Evolutionary conservation across 1,140 invertebrate species (phyloP).

Genomic region (Bombus superbus): DNA sequence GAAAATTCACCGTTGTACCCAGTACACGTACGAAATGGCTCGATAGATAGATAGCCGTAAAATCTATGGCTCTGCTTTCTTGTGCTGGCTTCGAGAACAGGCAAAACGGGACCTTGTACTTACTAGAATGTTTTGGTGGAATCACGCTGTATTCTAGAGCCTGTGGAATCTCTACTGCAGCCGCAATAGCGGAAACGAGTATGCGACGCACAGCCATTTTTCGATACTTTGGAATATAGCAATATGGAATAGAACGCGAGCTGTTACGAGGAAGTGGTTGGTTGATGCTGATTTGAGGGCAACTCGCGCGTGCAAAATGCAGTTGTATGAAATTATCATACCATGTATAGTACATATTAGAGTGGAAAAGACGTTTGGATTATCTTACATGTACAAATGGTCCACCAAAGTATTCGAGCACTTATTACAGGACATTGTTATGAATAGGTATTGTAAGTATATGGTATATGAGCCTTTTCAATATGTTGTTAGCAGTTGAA

Average conservation of each 20-base stretch:
- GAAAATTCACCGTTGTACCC: conserved; percentile 70
- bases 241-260: neutral
- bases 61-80: conserved; percentile 48
- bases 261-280: neutral
- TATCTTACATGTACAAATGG: too few relatives aligned
- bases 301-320: neutral
- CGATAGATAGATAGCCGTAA: conserved; percentile 75
- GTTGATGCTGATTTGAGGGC: neutral
- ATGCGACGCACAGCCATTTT: neutral
- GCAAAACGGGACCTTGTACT: conserved; percentile 18
- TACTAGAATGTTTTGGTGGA: neutral
- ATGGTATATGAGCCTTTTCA: too few relatives aligned
- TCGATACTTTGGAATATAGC: conserved; percentile 5
- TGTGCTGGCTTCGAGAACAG: conserved; percentile 5
- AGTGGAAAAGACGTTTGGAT: neutral
- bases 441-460: too few relatives aligned
- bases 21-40: conserved; percentile 77
- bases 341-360: neutral
- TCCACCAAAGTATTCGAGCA: too few relatives aligned
- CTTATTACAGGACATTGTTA: too few relatives aligned
- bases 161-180: neutral
- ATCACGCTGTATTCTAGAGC: neutral
- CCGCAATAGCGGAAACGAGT: conserved; percentile 8
- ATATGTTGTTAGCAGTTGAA: too few relatives aligned
- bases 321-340: neutral